Base-by-base conservation (phyloP, 1,140 invertebrate species). In the Sweltsa coloradensis region DNA sequence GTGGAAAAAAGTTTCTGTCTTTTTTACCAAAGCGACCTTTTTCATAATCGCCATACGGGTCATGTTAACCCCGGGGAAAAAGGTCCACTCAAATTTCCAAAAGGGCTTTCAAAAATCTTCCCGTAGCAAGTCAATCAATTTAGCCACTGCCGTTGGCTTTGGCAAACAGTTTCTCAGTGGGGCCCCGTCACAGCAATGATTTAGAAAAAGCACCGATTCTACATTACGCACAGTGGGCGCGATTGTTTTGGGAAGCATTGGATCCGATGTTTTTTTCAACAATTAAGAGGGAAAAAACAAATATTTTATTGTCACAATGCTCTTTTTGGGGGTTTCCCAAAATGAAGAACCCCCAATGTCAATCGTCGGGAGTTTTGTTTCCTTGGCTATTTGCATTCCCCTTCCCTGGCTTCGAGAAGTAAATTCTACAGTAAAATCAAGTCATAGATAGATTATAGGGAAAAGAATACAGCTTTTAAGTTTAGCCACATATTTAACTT, bases 241-340 rank as follows among this genome's bases (percentile, higher is more conserved):
- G 59, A 79, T 86, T 61, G 86, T 82, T 59, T 65, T 88, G n/a
- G 78, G 79, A 2, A 85, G 76, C 52, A 76, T 88, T 29, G 79
- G 78, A 16, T 64, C 73, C 40, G 63, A 69, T 18, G 70, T 75
- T 5, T n/a, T n/a, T 81, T 83, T 51, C 71, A 74, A 39, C 64
- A 71, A 55, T 45, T 45, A 5, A 26, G 34, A 74, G 66, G 70
- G 34, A 68, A 78, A 5, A 73, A 74, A 45, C 78, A 81, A 54
- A 75, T 85, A 41, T 52, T 82, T n/a, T 6, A 76, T 85, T 48
- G 72, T 88, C 14, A 83, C 83, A 4, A 61, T 84, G 44, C 60
- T 91, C 3, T 72, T 90, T 43, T n/a, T n/a, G n/a, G 80, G 83
- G 5, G 76, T 80, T 42, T 76, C 76, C 23, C 69, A 70, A 41